A percentile compares a stretch with the other conserved stretches of the same genome.
These are phyloP conservation scores for Yasuhikotakia modesta DNA, from an alignment of 2,797 vertebrate genomes.

Conservation along the genomic window DNA sequence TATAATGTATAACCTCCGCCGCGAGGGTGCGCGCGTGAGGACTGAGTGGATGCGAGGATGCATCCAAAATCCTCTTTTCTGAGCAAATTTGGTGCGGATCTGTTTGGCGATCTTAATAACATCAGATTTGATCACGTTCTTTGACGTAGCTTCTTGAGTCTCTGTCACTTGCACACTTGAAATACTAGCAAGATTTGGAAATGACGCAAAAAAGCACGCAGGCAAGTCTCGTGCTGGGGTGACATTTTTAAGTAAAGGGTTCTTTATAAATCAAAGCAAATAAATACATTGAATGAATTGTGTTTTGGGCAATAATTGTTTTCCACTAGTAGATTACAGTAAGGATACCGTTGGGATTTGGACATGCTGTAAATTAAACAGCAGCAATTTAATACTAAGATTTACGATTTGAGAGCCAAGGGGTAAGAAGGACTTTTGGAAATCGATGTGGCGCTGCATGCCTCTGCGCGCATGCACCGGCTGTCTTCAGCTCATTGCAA, in stretches of 20 bases:
- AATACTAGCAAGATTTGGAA: background rate
- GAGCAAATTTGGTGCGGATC: background rate
- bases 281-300: background rate
- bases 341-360: background rate
- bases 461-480: constrained; percentile 44
- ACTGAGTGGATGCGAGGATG: constrained; percentile 28
- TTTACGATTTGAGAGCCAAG: constrained; percentile 2
- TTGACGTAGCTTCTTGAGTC: background rate
- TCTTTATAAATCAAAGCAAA: constrained; percentile 13
- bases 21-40: constrained; percentile 54
- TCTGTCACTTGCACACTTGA: background rate
- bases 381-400: constrained; percentile 6
- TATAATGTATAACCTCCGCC: constrained; percentile 58
- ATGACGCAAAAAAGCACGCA: background rate
- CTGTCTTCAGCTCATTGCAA: constrained; percentile 56
- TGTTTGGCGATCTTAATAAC: constrained; percentile 18
- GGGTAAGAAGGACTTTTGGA: constrained; percentile 17
- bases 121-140: background rate
- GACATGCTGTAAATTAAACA: background rate
- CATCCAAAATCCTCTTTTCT: background rate
- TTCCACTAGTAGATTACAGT: background rate
- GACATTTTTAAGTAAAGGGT: constrained; percentile 15
- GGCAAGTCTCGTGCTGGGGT: background rate
- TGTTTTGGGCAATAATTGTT: constrained; percentile 6
- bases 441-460: constrained; percentile 24